phyloP scores from a whole-genome alignment of 1,140 invertebrate species.

The Rhopalosiphum padi region DNA sequence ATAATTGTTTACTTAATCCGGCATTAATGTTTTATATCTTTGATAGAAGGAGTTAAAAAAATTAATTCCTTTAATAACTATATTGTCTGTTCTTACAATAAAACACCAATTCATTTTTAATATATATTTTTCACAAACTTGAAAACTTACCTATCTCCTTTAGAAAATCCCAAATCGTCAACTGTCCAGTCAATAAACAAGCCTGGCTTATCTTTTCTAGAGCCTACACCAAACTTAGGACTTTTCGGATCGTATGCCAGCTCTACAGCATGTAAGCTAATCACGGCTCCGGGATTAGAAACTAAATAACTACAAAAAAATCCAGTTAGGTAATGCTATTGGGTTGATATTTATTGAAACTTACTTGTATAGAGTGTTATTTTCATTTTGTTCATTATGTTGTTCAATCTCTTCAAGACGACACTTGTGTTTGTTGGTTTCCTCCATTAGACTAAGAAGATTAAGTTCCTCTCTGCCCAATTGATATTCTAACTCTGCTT shows the following conservation, averaged over 20 bases:
- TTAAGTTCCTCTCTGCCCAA: conserved; percentile 86
- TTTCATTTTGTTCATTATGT: conserved; percentile 65
- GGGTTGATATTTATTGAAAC: background rate
- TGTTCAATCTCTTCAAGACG: conserved; percentile 76
- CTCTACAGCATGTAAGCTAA: conserved; percentile 70
- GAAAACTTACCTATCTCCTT: conserved; percentile 75
- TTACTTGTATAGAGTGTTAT: conserved; percentile 74
- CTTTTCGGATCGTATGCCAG: conserved; percentile 72
- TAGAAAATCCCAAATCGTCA: conserved; percentile 75
- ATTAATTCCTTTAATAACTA: background rate
- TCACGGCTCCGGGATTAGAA: conserved; percentile 41
- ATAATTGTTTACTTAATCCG: background rate
- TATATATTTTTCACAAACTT: background rate
- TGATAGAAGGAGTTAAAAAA: background rate
- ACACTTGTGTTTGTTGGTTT: conserved; percentile 78
- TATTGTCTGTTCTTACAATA: background rate
- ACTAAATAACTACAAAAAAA: conserved; percentile 59
- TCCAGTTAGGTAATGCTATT: conserved; percentile 58
- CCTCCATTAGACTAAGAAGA: conserved; percentile 81
- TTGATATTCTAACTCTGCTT: conserved; percentile 88
- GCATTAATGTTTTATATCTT: background rate
- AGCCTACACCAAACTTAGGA: conserved; percentile 70
- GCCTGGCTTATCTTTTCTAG: conserved; percentile 69
- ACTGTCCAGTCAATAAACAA: conserved; percentile 78
- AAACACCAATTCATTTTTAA: background rate